Evolutionary conservation across 2,113 vertebrate genomes (phyloP), one percentile per base, ranked within the genome.

Genomic region (Sylvilagus bachmani): DNA sequence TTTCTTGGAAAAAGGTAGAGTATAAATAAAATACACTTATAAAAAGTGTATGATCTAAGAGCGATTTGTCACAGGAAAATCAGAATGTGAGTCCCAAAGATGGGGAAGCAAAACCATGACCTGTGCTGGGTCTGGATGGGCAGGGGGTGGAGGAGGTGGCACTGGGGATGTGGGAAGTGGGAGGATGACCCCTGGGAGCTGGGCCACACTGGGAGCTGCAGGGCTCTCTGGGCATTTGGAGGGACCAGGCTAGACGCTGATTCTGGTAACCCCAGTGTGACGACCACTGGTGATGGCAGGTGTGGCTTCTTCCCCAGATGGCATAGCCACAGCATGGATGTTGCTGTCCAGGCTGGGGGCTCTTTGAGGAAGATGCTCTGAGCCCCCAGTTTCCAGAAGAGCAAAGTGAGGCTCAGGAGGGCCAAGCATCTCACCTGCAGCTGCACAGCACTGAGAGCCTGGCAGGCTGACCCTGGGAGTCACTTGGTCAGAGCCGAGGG

Each of bases 261-360:
- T 9, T 36, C 80, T 70, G 55, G 4, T 17, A 36, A 33, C 49
- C 14, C 33, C 12, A 16, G 38, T 19, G 33, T 49, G 44, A 89
- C 24, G 31, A 44, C 44, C 1, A 6, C 44, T 44, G 44, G 44
- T 44, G 44, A 10, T 0, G 4, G 75, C 25, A 2, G 10, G 29
- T 33, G 70, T 44, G 67, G 1, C 25, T 27, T 49, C 38, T 6
- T 33, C 25, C 2, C 29, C 38, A 6, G 58, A n/a, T 0, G 6
- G 36, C 0, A 1, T 1, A 3, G 38, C 24, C 25, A 0, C 5
- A 11, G 31, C 70, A 3, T 0, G 1, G 0, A 0, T 29, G 33
- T 21, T 5, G 2, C 51, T 2, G 7, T 22, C 27, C 74, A 90
- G 9, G 1, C 12, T 0, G 0, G 0, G 5, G 17, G 38, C 44